Evolutionary conservation across 1,140 invertebrate species (phyloP).

Genomic region (Trichomalopsis sarcophagae): DNA sequence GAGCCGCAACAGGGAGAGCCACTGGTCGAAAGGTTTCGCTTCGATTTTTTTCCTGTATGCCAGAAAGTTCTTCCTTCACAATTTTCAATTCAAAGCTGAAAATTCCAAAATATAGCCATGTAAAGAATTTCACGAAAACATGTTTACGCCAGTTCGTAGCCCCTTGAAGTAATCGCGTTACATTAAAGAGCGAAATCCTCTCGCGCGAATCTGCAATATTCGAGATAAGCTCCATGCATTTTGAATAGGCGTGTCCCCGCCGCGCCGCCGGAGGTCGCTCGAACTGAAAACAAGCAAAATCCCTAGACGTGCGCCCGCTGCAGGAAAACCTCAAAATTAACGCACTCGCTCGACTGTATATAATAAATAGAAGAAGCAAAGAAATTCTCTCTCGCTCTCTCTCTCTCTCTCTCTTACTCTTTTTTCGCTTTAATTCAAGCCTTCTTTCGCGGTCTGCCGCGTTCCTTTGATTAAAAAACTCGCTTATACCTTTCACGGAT

Average conservation of each 20-base stretch:
- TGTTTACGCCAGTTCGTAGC: too few species aligned
- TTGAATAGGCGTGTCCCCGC: not conserved
- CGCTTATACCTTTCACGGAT: not conserved
- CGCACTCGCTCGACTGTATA: not conserved
- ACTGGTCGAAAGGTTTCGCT: too few species aligned
- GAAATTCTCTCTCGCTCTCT: not conserved
- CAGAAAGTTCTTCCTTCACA: too few species aligned
- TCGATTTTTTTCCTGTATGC: too few species aligned
- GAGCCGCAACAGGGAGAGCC: too few species aligned
- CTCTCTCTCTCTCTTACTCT: not conserved
- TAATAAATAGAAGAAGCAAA: conserved; percentile 2
- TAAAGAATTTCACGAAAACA: too few species aligned
- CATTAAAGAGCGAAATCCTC: not conserved
- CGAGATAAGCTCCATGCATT: not conserved
- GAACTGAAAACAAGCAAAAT: not conserved
- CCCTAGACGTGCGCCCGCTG: not conserved
- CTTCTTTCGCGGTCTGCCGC: not conserved
- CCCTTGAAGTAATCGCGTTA: not conserved
- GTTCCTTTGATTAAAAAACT: conserved; percentile 9
- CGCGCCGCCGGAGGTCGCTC: not conserved
- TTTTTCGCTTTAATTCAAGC: not conserved
- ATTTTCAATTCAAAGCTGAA: too few species aligned
- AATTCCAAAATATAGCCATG: too few species aligned
- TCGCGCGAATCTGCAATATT: not conserved
- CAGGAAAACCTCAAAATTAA: not conserved